Base-by-base conservation (phyloP, 2,113 vertebrate species). In the Prolemur simus region DNA sequence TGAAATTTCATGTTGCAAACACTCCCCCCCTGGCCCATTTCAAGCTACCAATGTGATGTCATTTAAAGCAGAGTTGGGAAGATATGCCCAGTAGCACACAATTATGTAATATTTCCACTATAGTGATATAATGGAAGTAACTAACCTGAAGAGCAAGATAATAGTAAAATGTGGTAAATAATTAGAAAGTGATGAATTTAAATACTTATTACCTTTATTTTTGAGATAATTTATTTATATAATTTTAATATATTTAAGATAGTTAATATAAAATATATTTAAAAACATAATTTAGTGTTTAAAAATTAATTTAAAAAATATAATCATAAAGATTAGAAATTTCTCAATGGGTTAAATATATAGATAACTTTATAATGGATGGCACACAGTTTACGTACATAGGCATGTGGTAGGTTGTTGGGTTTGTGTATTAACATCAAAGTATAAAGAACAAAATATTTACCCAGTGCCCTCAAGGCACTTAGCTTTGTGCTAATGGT, bases 301-400 rank as follows among this genome's bases (percentile, higher is more conserved):
- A 80, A 77, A 84, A 89, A 47, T 86, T 93, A 90, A 64, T 84
- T 82, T 47, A 56, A 64, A 77, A 56, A 83, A 83, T 93, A 56
- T 71, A 78, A 76, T 76, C 60, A 85, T 37, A 84, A 96, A 92
- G 52, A 76, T 60, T 92, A 78, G 60, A 58, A 74, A 84, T 84
- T 78, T 97, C 39, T 95, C 29, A 77, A 92, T 52, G 42, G 13
- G 74, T 18, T 52, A 68, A 45, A 54, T 34, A 39, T 39, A 66
- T 29, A 82, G 71, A 66, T 86, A 80, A 15, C 88, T 93, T 92
- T 69, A 45, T 39, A 88, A 52, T 74, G 42, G 37, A 37, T 17
- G 60, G 39, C 86, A 68, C 12, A 64, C 23, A 77, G 8, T 18
- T 87, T 90, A 56, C 14, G 25, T n/a, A 88, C 25, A 25, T 42